A percentile compares a stretch with the other conserved stretches of the same genome.
Conservation (phyloP, 2,888 invertebrate species). For the Synergus laeviventris region DNA sequence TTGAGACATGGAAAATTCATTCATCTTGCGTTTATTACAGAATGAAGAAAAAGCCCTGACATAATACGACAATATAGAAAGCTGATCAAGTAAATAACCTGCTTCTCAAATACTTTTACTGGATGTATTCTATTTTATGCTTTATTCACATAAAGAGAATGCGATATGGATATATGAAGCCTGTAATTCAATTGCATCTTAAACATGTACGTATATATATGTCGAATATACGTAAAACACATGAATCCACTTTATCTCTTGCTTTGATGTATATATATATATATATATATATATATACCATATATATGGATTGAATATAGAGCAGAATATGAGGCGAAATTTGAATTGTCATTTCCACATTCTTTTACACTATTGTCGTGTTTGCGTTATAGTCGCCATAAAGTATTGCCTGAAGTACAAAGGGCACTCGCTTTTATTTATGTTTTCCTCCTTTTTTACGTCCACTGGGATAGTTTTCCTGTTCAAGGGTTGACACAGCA, state of each 20-base stretch:
- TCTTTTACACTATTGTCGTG: not conserved
- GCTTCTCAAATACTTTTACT: not conserved
- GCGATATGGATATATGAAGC: not conserved
- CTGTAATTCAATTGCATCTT: constrained; percentile 16
- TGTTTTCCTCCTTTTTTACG: not conserved
- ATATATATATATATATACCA: no score
- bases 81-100: not conserved
- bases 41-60: no score
- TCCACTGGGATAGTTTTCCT: not conserved
- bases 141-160: constrained; percentile 8
- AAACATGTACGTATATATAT: not conserved
- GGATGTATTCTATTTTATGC: constrained; percentile 8
- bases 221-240: not conserved
- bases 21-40: no score
- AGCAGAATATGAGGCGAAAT: constrained; percentile 10
- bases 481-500: not conserved
- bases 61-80: no score
- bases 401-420: not conserved
- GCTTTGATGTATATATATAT: constrained; percentile 18
- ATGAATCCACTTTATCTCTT: constrained; percentile 19
- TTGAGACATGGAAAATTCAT: no score
- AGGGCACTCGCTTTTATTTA: constrained; percentile 1
- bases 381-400: not conserved
- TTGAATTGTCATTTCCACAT: constrained; percentile 31
- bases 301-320: constrained; percentile 7